Percentiles rank a stretch among this genome's conserved stretches.
phyloP scores from a whole-genome alignment of 2,797 vertebrate species.

The Rhyacichthys aspro region DNA sequence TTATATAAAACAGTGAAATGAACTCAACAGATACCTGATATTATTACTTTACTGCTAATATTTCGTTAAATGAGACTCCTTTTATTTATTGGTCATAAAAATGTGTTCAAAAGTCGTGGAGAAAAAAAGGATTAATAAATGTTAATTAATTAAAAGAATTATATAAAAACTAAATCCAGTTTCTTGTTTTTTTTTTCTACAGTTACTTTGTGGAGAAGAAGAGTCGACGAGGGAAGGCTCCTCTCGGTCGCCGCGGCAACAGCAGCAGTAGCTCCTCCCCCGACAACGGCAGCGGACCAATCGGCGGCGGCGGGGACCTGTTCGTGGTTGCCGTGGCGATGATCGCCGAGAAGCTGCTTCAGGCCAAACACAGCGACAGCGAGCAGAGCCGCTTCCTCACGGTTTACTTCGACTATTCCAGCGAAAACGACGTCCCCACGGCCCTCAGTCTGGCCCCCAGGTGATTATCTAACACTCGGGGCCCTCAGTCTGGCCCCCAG shows the following conservation, averaged over 20 bases:
- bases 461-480: conserved; percentile 23
- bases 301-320: conserved; percentile 74
- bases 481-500: background rate
- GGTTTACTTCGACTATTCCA: conserved; percentile 96
- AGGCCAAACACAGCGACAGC: conserved; percentile 83
- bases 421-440: conserved; percentile 89
- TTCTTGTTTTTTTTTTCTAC: background rate
- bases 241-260: conserved; percentile 79
- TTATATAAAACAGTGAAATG: too few species aligned
- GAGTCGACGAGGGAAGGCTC: conserved; percentile 83
- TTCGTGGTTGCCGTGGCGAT: conserved; percentile 87
- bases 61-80: too few species aligned
- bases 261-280: conserved; percentile 65
- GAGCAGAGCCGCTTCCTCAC: conserved; percentile 89
- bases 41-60: too few species aligned
- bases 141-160: too few species aligned
- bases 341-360: conserved; percentile 89
- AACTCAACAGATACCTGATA: too few species aligned
- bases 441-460: conserved; percentile 85
- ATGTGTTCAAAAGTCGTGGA: too few species aligned
- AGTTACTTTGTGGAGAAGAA: conserved; percentile 87
- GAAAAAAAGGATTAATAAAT: too few species aligned
- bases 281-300: conserved; percentile 11
- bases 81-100: too few species aligned
- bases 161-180: background rate